Conservation (phyloP, 2,888 invertebrate genomes). For the Coenonympha arcania region DNA sequence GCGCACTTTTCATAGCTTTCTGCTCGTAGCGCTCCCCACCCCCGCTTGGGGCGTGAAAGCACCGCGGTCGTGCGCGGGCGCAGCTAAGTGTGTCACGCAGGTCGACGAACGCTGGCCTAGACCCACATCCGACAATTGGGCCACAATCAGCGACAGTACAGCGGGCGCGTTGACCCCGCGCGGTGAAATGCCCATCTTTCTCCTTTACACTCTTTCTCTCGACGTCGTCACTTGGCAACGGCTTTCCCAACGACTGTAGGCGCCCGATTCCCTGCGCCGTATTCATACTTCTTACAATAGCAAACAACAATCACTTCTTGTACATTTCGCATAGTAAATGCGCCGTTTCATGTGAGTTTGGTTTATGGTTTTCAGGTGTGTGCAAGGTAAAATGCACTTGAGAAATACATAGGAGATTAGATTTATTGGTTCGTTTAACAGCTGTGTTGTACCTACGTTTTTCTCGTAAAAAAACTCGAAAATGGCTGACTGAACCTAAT, state of each 20-base stretch:
- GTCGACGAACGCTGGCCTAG: slow-evolving; percentile 76
- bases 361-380: too few relatives aligned
- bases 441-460: too few relatives aligned
- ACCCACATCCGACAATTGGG: slow-evolving; percentile 73
- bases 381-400: too few relatives aligned
- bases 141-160: slow-evolving; percentile 74
- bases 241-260: slow-evolving; percentile 59
- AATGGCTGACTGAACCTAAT: too few relatives aligned
- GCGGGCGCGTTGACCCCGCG: slow-evolving; percentile 68
- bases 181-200: slow-evolving; percentile 73
- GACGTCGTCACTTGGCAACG: slow-evolving; percentile 45
- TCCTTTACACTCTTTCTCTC: slow-evolving; percentile 72
- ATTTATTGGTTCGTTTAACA: too few relatives aligned
- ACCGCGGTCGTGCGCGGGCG: slow-evolving; percentile 61
- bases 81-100: slow-evolving; percentile 68
- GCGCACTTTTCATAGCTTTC: slow-evolving; percentile 59
- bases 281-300: too few relatives aligned
- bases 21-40: slow-evolving; percentile 51
- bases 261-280: slow-evolving; percentile 27
- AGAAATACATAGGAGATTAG: too few relatives aligned
- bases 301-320: too few relatives aligned
- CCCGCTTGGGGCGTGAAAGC: slow-evolving; percentile 65
- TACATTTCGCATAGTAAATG: too few relatives aligned
- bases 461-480: too few relatives aligned
- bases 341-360: too few relatives aligned